These are phyloP conservation scores for Polydrusus cervinus DNA, from an alignment of 2,888 invertebrate genomes.

Conservation along the genomic window DNA sequence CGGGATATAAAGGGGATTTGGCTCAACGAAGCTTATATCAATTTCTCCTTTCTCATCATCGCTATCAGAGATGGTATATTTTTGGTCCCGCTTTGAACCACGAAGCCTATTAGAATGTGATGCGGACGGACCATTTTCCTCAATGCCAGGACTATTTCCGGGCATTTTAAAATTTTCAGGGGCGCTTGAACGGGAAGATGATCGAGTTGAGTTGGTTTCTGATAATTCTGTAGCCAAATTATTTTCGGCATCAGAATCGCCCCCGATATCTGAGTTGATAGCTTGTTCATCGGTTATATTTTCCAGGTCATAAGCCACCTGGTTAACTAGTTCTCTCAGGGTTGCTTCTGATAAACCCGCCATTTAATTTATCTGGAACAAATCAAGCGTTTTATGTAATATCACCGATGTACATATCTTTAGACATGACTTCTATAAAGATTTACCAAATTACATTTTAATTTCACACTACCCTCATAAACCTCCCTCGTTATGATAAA, in stretches of 20 bases:
- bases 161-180: not conserved
- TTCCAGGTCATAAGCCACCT: not conserved
- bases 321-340: not conserved
- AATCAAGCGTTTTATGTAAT: not conserved
- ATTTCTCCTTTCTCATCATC: not conserved
- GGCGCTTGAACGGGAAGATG: not conserved
- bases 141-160: not conserved
- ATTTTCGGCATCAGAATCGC: not conserved
- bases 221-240: constrained; percentile 1
- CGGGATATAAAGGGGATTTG: not conserved
- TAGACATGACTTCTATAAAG: constrained; percentile 1
- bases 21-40: not conserved
- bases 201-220: not conserved
- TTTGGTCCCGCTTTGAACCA: not conserved
- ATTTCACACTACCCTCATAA: not conserved
- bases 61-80: not conserved
- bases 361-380: constrained; percentile 1
- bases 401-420: not conserved
- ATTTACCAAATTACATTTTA: not conserved
- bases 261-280: constrained; percentile 1
- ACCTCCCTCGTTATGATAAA: not conserved
- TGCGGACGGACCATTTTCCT: not conserved
- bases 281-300: constrained; percentile 1
- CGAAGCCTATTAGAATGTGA: not conserved
- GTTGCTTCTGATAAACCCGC: not conserved